Conservation (phyloP, 30 jellyfish, hydroid and myxozoan species). For the Aurelia sp. region DNA sequence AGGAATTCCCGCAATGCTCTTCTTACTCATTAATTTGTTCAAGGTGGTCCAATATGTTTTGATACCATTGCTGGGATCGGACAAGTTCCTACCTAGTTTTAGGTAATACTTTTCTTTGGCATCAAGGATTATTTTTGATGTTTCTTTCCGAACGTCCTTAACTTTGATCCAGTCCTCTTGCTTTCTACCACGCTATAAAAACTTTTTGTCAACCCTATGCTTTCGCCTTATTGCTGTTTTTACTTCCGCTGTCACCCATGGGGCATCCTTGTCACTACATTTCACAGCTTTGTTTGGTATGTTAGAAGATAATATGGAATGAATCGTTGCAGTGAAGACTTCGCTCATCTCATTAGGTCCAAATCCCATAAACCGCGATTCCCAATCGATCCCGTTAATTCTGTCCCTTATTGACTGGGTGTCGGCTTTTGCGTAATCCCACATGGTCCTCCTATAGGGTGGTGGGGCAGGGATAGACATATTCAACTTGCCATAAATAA, state of each 20-base stretch:
- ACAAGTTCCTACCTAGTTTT: constrained; percentile 8
- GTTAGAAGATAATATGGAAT: not conserved
- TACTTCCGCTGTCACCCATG: constrained; percentile 75
- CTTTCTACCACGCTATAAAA: constrained; percentile 25
- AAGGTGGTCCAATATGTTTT: constrained; percentile 29
- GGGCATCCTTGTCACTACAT: constrained; percentile 55
- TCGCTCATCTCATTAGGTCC: constrained; percentile 20
- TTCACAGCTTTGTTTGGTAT: constrained; percentile 42
- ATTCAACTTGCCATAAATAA: constrained; percentile 29
- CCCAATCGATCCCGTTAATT: constrained; percentile 8
- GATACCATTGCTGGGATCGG: constrained; percentile 18
- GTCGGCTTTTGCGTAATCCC: constrained; percentile 26
- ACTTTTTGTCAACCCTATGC: constrained; percentile 15
- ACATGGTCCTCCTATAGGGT: constrained; percentile 6
- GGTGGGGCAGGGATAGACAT: constrained; percentile 8
- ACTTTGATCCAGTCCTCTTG: constrained; percentile 44
- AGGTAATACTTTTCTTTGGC: constrained; percentile 53
- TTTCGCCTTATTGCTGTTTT: constrained; percentile 52
- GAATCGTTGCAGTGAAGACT: constrained; percentile 3
- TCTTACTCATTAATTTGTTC: not conserved
- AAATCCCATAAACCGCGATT: constrained; percentile 1
- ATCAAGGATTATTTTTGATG: constrained; percentile 17
- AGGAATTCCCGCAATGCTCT: constrained; percentile 31
- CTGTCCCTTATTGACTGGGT: not conserved
- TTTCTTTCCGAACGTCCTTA: constrained; percentile 5